phyloP scores from a whole-genome alignment of 2,888 invertebrate genomes.

The Macrophya annulata region DNA sequence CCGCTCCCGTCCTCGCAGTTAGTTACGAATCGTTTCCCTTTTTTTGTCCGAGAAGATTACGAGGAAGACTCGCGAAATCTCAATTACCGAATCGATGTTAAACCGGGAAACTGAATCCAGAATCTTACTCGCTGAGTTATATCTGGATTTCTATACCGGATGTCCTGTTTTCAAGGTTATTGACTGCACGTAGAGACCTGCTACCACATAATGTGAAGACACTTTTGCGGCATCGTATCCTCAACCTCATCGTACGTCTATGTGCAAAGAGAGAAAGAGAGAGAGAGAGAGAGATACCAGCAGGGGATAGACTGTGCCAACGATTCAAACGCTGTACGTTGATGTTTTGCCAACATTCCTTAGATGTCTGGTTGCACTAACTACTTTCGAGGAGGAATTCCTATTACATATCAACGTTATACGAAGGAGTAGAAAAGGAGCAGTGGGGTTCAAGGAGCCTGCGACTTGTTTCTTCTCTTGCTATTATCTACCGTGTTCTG shows the following conservation, averaged over 20 bases:
- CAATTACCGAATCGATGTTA: slow-evolving; percentile 26
- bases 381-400: slow-evolving; percentile 66
- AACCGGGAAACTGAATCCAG: background rate
- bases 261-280: background rate
- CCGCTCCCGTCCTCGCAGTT: slow-evolving; percentile 3
- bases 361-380: slow-evolving; percentile 66
- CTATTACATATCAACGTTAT: slow-evolving; percentile 51
- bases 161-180: slow-evolving; percentile 24
- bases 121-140: background rate
- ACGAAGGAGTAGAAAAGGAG: slow-evolving; percentile 40
- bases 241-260: background rate
- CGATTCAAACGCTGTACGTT: slow-evolving; percentile 59
- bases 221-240: slow-evolving; percentile 11
- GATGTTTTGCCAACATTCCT: slow-evolving; percentile 69
- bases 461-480: slow-evolving; percentile 70
- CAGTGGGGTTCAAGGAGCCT: slow-evolving; percentile 48
- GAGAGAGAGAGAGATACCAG: background rate
- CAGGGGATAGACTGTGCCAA: slow-evolving; percentile 43
- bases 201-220: background rate
- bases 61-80: slow-evolving; percentile 36
- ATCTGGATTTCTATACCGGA: background rate
- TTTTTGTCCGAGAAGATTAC: background rate
- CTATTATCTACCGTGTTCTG: slow-evolving; percentile 69
- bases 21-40: slow-evolving; percentile 44
- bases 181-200: background rate